Conservation (phyloP, 2,888 invertebrate species). For the Petrophora chlorosata region DNA sequence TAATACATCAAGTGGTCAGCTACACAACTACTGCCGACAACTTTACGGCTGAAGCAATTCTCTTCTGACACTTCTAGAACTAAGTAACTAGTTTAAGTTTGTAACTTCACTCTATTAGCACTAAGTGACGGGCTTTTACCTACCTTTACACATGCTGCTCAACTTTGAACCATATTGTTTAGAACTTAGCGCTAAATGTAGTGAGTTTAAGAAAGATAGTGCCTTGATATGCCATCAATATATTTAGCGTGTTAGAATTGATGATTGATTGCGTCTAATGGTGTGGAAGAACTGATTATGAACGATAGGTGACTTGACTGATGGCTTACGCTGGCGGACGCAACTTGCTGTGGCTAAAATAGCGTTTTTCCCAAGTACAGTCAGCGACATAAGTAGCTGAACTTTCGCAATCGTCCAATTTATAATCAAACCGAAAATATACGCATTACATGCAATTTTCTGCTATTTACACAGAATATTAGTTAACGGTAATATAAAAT, state of each 20-base stretch:
- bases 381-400: too few species aligned
- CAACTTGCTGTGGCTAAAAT: too few species aligned
- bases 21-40: slow-evolving; percentile 4
- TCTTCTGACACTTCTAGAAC: slow-evolving; percentile 17
- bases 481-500: too few species aligned
- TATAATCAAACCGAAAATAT: too few species aligned
- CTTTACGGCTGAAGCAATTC: slow-evolving; percentile 3
- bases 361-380: too few species aligned
- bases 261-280: slow-evolving; percentile 61
- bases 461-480: too few species aligned
- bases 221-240: slow-evolving; percentile 6
- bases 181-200: background rate
- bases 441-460: too few species aligned
- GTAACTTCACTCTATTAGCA: slow-evolving; percentile 21
- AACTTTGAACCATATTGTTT: background rate
- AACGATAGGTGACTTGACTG: background rate
- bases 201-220: background rate
- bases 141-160: background rate
- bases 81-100: slow-evolving; percentile 23
- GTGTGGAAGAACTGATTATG: slow-evolving; percentile 44
- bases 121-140: slow-evolving; percentile 16
- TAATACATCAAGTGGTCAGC: slow-evolving; percentile 1
- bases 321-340: too few species aligned
- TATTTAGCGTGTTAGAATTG: slow-evolving; percentile 26
- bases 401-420: too few species aligned